These are phyloP conservation scores for Heterodera carotae DNA, from an alignment of 1,140 invertebrate species.

Conservation along the genomic window DNA sequence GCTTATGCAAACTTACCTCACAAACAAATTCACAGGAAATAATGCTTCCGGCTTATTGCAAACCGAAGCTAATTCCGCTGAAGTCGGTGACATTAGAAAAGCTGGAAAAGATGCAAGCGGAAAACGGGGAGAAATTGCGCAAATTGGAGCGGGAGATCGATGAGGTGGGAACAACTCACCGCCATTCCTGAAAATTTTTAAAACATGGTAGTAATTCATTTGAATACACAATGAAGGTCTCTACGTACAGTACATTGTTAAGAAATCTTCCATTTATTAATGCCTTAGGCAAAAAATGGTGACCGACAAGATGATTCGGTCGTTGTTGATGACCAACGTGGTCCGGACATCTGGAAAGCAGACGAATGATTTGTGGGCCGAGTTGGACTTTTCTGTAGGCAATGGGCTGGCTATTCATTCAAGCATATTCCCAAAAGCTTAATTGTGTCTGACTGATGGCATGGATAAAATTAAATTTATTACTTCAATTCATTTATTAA, in stretches of 20 bases:
- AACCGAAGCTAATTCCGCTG: slow-evolving; percentile 56
- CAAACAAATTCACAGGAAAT: slow-evolving; percentile 19
- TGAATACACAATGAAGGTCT: too few species aligned
- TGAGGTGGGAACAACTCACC: slow-evolving; percentile 24
- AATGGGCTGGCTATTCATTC: too few species aligned
- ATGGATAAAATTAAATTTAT: too few species aligned
- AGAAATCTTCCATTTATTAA: too few species aligned
- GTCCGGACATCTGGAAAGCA: slow-evolving; percentile 21
- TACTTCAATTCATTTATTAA: too few species aligned
- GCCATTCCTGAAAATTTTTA: too few species aligned
- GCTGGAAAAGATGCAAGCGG: slow-evolving; percentile 54
- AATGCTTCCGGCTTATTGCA: slow-evolving; percentile 52
- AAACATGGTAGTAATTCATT: too few species aligned
- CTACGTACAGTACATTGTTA: too few species aligned
- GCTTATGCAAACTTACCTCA: background rate
- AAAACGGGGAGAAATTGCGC: slow-evolving; percentile 50
- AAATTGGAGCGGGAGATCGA: slow-evolving; percentile 45
- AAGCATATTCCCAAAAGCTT: too few species aligned
- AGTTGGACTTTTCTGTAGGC: background rate
- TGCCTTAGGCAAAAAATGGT: too few species aligned
- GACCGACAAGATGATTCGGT: background rate
- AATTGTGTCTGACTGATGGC: too few species aligned
- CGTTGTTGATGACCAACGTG: background rate
- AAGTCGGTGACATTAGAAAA: slow-evolving; percentile 55
- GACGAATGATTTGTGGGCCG: background rate